A percentile compares a stretch with the other conserved stretches of the same genome.
Evolutionary conservation across 2,888 invertebrate species (phyloP).

Genomic region (Napeogenes inachia): DNA sequence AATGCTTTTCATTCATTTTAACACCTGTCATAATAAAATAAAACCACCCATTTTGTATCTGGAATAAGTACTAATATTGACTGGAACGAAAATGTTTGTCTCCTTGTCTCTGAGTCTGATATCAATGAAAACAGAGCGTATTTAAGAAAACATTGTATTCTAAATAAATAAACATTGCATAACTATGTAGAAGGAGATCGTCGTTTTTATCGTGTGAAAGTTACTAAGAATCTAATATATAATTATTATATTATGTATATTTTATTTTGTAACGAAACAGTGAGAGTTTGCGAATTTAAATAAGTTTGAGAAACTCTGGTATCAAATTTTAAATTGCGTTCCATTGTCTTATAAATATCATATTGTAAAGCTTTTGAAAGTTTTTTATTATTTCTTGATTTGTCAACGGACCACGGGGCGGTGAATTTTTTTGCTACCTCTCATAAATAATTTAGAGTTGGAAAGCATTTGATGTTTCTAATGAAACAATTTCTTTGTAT

Average conservation of each 20-base stretch:
- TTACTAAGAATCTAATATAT: slow-evolving; percentile 7
- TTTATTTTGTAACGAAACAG: slow-evolving; percentile 10
- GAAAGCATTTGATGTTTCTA: not conserved
- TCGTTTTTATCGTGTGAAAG: slow-evolving; percentile 13
- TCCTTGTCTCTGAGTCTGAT: no score
- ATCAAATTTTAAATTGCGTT: not conserved
- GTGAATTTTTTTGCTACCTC: no score
- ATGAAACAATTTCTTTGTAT: not conserved
- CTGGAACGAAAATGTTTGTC: no score
- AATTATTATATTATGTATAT: slow-evolving; percentile 16
- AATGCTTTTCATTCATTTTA: not conserved
- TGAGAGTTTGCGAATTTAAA: slow-evolving; percentile 11
- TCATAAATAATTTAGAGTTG: no score
- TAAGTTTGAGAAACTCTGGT: not conserved
- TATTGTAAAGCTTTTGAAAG: no score
- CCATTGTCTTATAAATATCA: not conserved
- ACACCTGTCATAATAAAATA: not conserved
- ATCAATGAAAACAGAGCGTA: not conserved
- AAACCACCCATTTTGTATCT: no score
- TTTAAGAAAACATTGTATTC: not conserved
- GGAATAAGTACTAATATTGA: no score
- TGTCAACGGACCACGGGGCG: no score
- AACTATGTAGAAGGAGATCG: not conserved
- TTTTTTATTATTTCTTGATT: no score
- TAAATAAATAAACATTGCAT: not conserved